Evolutionary conservation across 2,888 invertebrate genomes (phyloP), one percentile per base, ranked within the genome.

Genomic region (Oscheius onirici): DNA sequence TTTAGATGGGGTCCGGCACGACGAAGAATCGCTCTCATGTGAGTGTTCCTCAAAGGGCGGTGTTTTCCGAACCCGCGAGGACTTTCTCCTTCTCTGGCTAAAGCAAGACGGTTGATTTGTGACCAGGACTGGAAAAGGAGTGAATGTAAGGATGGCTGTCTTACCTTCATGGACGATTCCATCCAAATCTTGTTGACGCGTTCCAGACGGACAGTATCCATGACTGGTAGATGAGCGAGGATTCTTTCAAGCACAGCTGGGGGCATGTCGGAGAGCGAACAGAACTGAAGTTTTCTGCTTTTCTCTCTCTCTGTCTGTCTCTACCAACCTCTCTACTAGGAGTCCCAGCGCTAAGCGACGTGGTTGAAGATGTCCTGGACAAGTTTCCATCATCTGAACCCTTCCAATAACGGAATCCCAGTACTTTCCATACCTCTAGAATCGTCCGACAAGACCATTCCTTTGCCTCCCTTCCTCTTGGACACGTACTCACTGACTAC

Each of bases 171-270:
- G 0, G 84, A 80, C 11, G 77, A 75, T 65, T 87, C 87, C 70
- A 86, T 79, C 79, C 83, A 87, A 40, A 74, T 71, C 65, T 87
- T 87, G 76, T 79, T 86, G 22, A 85, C 83, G 24, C 86, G 72
- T 73, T 87, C 87, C 13, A 84, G 20, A n/a, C 83, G 74, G 17
- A 87, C 77, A 40, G 85, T 81, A 51, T 87, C 87, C 10, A 77
- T 60, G 3, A 84, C 69, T 0, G 78, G 77, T n/a, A 86, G 60
- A 60, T 79, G 78, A 8, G 82, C 72, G 20, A 87, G 74, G 8
- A 87, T 75, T n/a, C 76, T 54, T 26, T 79, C 75, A 6, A 87
- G 61, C n/a, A 78, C 81, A 24, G 60, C 52, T 0, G 73, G 52
- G 0, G 86, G 83, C 8, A 87, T 58, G 10, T 75, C 77, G 40